These are phyloP conservation scores for Limenitis camilla DNA, from an alignment of 2,888 invertebrate genomes.

Conservation along the genomic window DNA sequence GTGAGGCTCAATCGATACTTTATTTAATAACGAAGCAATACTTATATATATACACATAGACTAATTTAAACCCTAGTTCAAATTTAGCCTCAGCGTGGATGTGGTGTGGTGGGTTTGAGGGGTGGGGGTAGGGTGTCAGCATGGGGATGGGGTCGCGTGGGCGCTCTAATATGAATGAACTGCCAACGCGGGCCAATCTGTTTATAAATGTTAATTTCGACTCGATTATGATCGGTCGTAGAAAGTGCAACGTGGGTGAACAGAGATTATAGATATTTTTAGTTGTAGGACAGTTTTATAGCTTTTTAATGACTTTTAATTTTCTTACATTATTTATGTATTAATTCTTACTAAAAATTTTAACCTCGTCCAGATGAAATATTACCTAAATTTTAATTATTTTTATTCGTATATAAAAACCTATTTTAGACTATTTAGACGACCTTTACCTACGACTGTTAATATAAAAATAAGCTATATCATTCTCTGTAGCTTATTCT, in stretches of 20 bases:
- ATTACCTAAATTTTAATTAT: too few species aligned
- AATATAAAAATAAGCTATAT: too few species aligned
- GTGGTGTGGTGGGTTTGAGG: neutral
- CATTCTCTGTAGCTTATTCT: too few species aligned
- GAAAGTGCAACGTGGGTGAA: constrained; percentile 31
- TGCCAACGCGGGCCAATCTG: constrained; percentile 24
- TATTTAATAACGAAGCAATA: constrained; percentile 6
- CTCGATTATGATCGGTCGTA: constrained; percentile 27
- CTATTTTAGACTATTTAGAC: too few species aligned
- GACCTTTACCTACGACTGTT: too few species aligned
- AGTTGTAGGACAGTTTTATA: neutral
- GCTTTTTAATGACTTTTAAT: neutral
- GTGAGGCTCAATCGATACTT: neutral
- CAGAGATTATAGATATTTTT: constrained; percentile 2
- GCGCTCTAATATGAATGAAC: constrained; percentile 42
- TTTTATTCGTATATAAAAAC: too few species aligned
- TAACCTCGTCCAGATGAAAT: too few species aligned
- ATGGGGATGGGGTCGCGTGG: constrained; percentile 28
- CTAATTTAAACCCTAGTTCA: constrained; percentile 6
- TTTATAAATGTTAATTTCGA: constrained; percentile 27
- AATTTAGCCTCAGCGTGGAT: constrained; percentile 8
- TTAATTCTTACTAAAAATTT: too few species aligned
- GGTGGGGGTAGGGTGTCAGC: constrained; percentile 17
- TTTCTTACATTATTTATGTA: neutral
- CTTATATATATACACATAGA: neutral